These are phyloP conservation scores for Charina bottae DNA, from an alignment of 2,113 vertebrate species.

Conservation along the genomic window DNA sequence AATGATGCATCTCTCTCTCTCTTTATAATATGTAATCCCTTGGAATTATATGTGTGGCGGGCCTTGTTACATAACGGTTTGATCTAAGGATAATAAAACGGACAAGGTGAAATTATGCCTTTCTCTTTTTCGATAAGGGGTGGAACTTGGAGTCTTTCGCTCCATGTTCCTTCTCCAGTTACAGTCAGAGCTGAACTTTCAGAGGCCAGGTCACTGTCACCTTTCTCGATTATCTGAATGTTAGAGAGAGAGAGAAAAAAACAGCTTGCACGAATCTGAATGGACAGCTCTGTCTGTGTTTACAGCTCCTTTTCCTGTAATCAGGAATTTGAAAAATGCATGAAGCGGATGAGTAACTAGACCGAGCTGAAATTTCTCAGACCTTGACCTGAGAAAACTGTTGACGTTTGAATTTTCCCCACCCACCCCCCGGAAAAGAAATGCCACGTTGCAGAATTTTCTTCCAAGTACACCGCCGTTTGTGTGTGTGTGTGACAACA, in stretches of 20 bases:
- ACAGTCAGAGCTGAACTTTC: background rate
- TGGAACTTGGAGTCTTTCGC: rapidly evolving
- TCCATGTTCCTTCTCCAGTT: background rate
- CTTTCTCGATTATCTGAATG: background rate
- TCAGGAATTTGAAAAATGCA: background rate
- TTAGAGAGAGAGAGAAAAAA: too few species aligned
- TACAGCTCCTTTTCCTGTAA: background rate
- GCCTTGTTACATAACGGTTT: background rate
- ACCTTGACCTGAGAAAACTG: background rate
- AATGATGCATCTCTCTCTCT: background rate
- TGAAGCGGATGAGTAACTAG: background rate
- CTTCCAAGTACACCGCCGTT: background rate
- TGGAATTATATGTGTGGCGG: background rate
- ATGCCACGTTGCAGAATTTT: background rate
- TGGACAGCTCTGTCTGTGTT: background rate
- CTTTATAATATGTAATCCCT: slow-evolving; percentile 10
- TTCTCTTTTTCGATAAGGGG: background rate
- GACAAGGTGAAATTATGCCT: background rate
- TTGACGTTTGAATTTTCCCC: background rate
- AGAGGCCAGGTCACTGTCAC: background rate
- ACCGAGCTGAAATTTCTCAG: background rate
- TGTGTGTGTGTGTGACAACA: background rate
- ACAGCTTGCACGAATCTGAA: background rate
- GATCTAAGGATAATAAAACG: slow-evolving; percentile 19
- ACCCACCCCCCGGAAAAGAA: rapidly evolving